Conservation (phyloP, 2,113 vertebrate genomes). For the Grus americana region DNA sequence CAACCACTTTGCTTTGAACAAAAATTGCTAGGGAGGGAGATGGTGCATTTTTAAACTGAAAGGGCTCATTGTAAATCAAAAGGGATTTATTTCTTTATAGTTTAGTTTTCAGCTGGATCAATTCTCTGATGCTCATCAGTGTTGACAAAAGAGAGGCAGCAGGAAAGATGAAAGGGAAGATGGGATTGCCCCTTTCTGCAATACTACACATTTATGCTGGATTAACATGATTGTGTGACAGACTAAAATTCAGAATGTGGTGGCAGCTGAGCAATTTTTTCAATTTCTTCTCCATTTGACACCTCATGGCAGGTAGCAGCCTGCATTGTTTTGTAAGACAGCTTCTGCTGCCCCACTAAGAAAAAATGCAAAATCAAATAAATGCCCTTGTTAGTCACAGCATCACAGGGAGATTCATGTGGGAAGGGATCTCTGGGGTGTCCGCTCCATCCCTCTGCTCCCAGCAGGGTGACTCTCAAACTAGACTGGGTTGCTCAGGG, state of each 20-base stretch:
- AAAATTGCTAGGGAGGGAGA: not conserved
- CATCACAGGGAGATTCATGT: not conserved
- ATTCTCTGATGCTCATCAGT: not conserved
- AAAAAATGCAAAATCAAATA: not conserved
- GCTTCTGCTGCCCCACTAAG: not conserved
- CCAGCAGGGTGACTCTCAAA: not conserved
- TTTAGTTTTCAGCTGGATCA: slow-evolving; percentile 29
- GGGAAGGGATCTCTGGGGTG: not conserved
- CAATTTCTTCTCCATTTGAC: not conserved
- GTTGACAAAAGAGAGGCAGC: slow-evolving; percentile 19
- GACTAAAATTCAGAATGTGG: not conserved
- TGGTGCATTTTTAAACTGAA: not conserved
- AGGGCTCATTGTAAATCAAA: slow-evolving; percentile 1
- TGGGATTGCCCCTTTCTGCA: not conserved
- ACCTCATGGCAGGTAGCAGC: not conserved
- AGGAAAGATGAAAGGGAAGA: not conserved
- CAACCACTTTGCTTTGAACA: not conserved
- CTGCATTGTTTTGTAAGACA: not conserved
- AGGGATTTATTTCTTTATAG: slow-evolving; percentile 17
- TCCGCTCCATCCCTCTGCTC: not conserved
- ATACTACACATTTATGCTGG: not conserved
- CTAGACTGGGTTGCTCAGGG: not conserved
- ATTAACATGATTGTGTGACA: not conserved
- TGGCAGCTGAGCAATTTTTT: not conserved
- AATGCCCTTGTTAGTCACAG: not conserved